Evolutionary conservation across 1,140 invertebrate genomes (phyloP), one percentile per base, ranked within the genome.

Genomic region (Hormaphis cornu): DNA sequence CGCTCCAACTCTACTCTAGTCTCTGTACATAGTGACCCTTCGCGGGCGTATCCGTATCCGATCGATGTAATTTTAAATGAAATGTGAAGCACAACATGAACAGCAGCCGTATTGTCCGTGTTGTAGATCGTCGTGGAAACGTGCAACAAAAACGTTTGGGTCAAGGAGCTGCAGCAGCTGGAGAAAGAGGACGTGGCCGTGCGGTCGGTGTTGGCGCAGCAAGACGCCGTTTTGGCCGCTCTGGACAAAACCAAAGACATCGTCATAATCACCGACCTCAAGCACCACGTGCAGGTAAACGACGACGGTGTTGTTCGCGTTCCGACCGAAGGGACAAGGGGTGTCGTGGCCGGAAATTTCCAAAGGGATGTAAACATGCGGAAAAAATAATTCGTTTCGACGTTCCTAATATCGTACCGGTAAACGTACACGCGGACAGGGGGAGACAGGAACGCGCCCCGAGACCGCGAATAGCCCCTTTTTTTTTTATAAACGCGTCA

Each of bases 261-360:
- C 73, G 86, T 97, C 12, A 87, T 93, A 61, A 87, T 97, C 52
- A 94, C 91, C 30, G 89, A 93, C 77, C 85, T 89, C 72, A 83
- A 88, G 72, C 87, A 90, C 75, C 83, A 86, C 76, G 87, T 95
- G 77, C 87, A 93, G 83, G 90, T 92, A 80, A 81, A 72, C 18
- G 50, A 24, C 12, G 12, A n/a, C 52, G 9, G 16, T 22, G 24
- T 37, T 26, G 12, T 7, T 18, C 48, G n/a, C 22, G 9, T 8
- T 50, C n/a, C n/a, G n/a, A n/a, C n/a, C n/a, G n/a, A n/a, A n/a
- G n/a, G n/a, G n/a, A n/a, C n/a, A 42, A 9, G 40, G 9, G n/a
- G 40, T 10, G 40, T 42, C 9, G 40, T 9, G 9, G n/a, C 40
- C n/a, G n/a, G n/a, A n/a, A n/a, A n/a, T n/a, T n/a, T n/a, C n/a